Conservation (phyloP, 2,888 invertebrate genomes). For the Drosophila anomelani region DNA sequence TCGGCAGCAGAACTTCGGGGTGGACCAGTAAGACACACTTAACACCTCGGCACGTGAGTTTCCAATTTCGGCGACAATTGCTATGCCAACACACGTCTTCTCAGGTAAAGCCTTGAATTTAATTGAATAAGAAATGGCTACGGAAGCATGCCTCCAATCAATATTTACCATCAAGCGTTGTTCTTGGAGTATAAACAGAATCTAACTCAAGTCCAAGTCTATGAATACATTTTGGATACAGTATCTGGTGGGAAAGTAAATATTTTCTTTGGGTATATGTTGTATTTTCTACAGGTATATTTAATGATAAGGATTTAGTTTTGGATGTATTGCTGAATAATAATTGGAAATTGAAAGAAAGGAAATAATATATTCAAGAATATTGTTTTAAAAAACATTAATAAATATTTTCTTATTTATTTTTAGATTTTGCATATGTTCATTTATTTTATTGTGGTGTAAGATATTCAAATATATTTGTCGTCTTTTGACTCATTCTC, state of each 20-base stretch:
- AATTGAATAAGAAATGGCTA: slow-evolving; percentile 46
- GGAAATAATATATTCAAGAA: no score
- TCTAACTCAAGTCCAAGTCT: background rate
- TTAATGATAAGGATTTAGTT: background rate
- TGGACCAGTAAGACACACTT: slow-evolving; percentile 41
- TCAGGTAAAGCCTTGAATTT: slow-evolving; percentile 32
- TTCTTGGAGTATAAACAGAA: background rate
- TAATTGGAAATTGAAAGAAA: background rate
- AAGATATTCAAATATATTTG: background rate
- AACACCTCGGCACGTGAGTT: slow-evolving; percentile 55
- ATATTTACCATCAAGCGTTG: slow-evolving; percentile 16
- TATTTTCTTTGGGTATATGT: background rate
- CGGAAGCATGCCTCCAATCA: slow-evolving; percentile 26
- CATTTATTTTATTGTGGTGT: background rate
- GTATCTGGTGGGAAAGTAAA: background rate
- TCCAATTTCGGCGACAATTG: slow-evolving; percentile 50
- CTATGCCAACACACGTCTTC: slow-evolving; percentile 37
- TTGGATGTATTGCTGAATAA: no score
- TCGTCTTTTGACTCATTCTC: background rate
- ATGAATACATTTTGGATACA: background rate
- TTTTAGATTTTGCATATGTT: background rate
- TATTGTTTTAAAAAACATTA: background rate
- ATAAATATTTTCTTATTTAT: background rate
- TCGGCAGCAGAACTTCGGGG: background rate
- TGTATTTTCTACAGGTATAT: background rate